Base-by-base conservation (phyloP, 1,140 invertebrate genomes). In the Bombus cullumanus region DNA sequence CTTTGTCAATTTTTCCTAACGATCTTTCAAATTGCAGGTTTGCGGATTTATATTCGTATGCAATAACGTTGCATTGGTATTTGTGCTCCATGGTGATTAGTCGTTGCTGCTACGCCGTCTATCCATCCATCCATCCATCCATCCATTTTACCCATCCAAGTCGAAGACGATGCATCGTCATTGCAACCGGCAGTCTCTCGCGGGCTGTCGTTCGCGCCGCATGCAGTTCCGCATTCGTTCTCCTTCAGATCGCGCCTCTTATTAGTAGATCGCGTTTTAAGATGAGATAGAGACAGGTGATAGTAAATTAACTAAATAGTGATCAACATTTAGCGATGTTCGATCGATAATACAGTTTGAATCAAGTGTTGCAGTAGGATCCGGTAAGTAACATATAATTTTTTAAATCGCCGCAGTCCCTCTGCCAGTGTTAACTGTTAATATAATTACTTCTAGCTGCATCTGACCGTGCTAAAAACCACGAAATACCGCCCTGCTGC, bases 141-240 rank as follows among this genome's bases (percentile, higher is more conserved):
- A 85, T 89, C 43, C 88, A 83, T 89, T 84, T 89, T 89, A 47
- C 68, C 74, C 88, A 87, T 90, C 85, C 88, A 79, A 90, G 81
- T 81, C 74, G 69, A 89, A 89, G 88, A 90, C 81, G 85, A 85
- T 77, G 88, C 85, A 79, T 87, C 89, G 89, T 89, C 82, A 84
- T 88, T 75, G 81, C 28, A 37, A 28, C 59, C 83, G 88, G 69
- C 89, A 90, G 89, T 90, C 86, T 90, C 72, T 86, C 77, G 88
- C 88, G 80, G 77, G 41, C 88, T 88, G 83, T 90, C 88, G 89
- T 90, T 81, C 83, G 86, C 68, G 57, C 75, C 83, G 86, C 89
- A 89, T 83, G 88, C 62, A 72, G 81, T 89, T 85, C 71, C 85
- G 74, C 79, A 73, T 88, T 81, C 31, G 72, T 83, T 79, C 83